phyloP scores from a whole-genome alignment of 2,113 vertebrate genomes.

The Trachemys scripta region DNA sequence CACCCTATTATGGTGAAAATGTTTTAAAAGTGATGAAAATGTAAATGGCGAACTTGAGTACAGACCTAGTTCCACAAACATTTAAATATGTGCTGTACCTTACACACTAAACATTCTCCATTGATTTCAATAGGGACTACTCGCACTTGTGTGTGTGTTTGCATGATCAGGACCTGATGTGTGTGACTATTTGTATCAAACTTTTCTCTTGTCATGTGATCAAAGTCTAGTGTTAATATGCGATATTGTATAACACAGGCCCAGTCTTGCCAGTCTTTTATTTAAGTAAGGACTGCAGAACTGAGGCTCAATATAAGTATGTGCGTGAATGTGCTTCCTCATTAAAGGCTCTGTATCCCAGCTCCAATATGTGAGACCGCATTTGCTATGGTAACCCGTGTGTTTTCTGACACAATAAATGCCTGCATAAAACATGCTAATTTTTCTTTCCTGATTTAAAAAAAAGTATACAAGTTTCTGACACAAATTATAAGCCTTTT shows the following conservation, averaged over 20 bases:
- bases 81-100: neutral
- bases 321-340: neutral
- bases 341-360: neutral
- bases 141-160: neutral
- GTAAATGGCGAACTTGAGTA: neutral
- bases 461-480: neutral
- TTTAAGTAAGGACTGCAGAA: neutral
- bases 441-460: neutral
- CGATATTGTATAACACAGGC: accelerated
- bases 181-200: neutral
- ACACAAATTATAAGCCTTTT: slow-evolving; percentile 39
- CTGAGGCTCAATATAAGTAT: accelerated
- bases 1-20: neutral
- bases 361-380: accelerated
- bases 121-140: neutral
- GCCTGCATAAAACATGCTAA: neutral
- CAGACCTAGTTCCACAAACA: slow-evolving; percentile 7
- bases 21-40: neutral
- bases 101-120: neutral
- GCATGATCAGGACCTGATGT: neutral
- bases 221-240: neutral
- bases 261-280: neutral
- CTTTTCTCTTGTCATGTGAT: neutral
- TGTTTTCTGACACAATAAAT: neutral
- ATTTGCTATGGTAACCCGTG: accelerated